Conservation (phyloP, 2,113 vertebrate genomes). For the Xenotilapia caudafasciata region DNA sequence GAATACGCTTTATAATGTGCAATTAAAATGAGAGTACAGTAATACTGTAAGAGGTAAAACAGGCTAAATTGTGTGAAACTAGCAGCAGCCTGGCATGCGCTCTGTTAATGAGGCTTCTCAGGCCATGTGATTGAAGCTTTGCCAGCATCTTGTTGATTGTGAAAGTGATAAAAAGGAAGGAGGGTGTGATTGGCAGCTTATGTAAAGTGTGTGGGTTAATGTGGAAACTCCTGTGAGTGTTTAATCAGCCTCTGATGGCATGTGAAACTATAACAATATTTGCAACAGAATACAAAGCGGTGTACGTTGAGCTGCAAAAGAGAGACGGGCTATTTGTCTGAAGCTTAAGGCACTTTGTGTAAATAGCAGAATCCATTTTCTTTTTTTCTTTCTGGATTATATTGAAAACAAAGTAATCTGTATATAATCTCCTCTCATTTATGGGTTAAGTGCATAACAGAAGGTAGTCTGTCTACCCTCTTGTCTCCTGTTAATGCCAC, state of each 20-base stretch:
- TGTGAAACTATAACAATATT: background rate
- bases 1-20: background rate
- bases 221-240: background rate
- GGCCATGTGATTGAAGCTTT: background rate
- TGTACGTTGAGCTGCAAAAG: background rate
- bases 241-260: background rate
- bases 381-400: background rate
- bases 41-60: background rate
- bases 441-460: background rate
- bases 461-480: background rate
- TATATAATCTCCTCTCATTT: background rate
- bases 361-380: background rate
- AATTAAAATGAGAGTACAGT: background rate
- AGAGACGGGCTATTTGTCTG: background rate
- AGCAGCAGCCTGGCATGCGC: background rate
- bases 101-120: background rate
- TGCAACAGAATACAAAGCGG: background rate
- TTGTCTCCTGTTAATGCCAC: slow-evolving; percentile 14
- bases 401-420: background rate
- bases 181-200: background rate
- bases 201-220: background rate
- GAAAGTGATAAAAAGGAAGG: background rate
- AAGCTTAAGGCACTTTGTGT: background rate
- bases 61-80: background rate
- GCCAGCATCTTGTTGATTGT: background rate